Evolutionary conservation across 2,888 invertebrate genomes (phyloP), one percentile per base, ranked within the genome.

Genomic region (Mayetiola destructor): DNA sequence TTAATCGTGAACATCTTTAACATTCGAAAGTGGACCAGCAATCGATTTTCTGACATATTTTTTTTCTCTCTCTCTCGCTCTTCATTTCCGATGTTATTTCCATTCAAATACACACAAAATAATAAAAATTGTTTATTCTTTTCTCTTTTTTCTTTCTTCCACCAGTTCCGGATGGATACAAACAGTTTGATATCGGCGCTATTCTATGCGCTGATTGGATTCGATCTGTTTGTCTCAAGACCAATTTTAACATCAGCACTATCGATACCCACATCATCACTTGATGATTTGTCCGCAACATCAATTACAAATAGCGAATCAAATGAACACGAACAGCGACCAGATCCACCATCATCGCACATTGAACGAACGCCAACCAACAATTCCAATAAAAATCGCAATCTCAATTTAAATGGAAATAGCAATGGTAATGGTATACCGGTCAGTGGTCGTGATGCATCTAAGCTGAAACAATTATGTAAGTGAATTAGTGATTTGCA

Each of bases 141-240:
- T 10, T 42, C 6, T 42, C 3, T 42, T 14, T 42, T 2, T 23
- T 18, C 18, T 4, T 18, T 5, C 21, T 42, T 48, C 27, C 8
- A 27, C 12, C 29, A 57, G 57, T 14, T 40, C 58, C 59, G 58
- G 57, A 59, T 59, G 59, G 59, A 59, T 35, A 56, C 52, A 29
- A 35, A 39, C 35, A 56, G 29, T 55, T 57, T 57, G 36, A 21
- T 58, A 14, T 39, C 52, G 6, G 58, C 59, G 59, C 56, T 56
- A 14, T 23, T 59, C 14, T 32, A 57, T 42, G 59, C 59, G 58
- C 59, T 59, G 12, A 53, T 59, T 48, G 57, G 57, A 40, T 40
- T 59, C 42, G 55, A 57, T 59, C 36, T 32, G 27, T 23, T 52
- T 29, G 32, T 39, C 18, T 56, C 55, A n/a, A 57, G 35, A 14